Evolutionary conservation across 2,888 invertebrate genomes (phyloP).

Genomic region (Caenorhabditis panamensis): DNA sequence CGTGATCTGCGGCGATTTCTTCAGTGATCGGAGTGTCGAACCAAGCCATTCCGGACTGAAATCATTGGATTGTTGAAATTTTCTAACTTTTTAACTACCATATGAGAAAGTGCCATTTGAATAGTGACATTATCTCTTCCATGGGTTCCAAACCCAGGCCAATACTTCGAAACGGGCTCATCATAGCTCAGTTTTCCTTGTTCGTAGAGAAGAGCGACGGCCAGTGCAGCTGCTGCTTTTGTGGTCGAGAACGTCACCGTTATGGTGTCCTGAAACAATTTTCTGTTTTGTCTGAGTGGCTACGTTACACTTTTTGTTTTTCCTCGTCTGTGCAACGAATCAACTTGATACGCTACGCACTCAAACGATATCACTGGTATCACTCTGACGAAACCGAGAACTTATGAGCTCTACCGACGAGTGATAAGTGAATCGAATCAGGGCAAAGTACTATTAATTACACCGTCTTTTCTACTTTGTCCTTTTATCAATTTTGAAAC

Average conservation of each 20-base stretch:
- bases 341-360: conserved; percentile 11
- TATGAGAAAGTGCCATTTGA: conserved; percentile 71
- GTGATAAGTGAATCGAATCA: conserved; percentile 19
- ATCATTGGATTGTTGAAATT: not conserved
- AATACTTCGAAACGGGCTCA: conserved; percentile 71
- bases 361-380: conserved; percentile 16
- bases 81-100: conserved; percentile 36
- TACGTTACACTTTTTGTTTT: conserved; percentile 28
- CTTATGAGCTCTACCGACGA: conserved; percentile 18
- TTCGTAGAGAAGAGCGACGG: conserved; percentile 67
- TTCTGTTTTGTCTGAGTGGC: not conserved
- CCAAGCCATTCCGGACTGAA: conserved; percentile 71
- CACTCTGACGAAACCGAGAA: conserved; percentile 21
- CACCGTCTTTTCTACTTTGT: not conserved
- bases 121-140: conserved; percentile 73
- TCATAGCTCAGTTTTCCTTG: conserved; percentile 64
- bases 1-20: conserved; percentile 67
- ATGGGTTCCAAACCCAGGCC: conserved; percentile 73
- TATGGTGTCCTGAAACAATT: conserved; percentile 67
- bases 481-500: not conserved
- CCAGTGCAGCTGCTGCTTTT: conserved; percentile 68
- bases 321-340: not conserved
- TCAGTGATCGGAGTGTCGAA: conserved; percentile 70
- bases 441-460: conserved; percentile 30
- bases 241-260: conserved; percentile 74